Evolutionary conservation across 2,797 vertebrate genomes (phyloP).

Genomic region (Lates japonicus): DNA sequence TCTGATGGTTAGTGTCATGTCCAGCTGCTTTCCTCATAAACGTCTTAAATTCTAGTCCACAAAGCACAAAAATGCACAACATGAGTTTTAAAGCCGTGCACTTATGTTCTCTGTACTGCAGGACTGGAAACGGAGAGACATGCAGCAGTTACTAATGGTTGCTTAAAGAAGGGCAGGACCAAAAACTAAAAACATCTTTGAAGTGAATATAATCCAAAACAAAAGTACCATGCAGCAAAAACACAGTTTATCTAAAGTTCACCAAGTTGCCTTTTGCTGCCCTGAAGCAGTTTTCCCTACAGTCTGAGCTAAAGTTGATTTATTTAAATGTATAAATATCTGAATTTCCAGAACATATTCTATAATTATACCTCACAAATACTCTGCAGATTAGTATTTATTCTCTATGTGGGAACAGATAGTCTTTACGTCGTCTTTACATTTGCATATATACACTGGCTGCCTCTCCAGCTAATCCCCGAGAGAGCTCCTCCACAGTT

Average conservation of each 20-base stretch:
- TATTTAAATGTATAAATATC: background rate
- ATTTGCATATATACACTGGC: background rate
- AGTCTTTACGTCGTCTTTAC: background rate
- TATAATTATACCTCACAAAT: background rate
- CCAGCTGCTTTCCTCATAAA: background rate
- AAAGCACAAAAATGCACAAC: background rate
- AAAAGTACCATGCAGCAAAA: background rate
- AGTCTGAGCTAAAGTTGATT: background rate
- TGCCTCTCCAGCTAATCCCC: background rate
- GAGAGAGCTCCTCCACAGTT: background rate
- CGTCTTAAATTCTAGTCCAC: background rate
- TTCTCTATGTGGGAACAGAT: background rate
- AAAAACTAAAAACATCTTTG: background rate
- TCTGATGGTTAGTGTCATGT: background rate
- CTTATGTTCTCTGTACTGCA: background rate
- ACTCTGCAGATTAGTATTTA: background rate
- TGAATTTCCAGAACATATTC: background rate
- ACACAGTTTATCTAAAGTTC: background rate
- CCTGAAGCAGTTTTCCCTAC: background rate
- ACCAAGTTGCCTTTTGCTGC: background rate
- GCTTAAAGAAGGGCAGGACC: background rate
- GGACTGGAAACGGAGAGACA: background rate
- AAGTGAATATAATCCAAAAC: constrained; percentile 19
- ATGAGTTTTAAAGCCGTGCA: background rate
- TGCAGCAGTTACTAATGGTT: background rate